phyloP scores from a whole-genome alignment of 2,797 vertebrate species.

The Hafferia zeledoni region DNA sequence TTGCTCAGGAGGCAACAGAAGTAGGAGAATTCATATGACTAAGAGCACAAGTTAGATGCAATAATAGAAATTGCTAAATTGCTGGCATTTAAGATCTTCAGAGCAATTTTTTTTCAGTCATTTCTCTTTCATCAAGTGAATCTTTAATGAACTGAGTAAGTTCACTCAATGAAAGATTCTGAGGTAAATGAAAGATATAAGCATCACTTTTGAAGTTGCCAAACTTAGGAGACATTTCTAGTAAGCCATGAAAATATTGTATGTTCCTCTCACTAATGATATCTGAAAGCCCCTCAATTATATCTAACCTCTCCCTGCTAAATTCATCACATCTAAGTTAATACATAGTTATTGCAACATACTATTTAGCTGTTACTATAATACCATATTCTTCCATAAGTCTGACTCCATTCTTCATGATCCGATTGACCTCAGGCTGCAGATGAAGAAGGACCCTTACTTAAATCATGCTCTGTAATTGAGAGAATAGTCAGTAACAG shows the following conservation, averaged over 20 bases:
- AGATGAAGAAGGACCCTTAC: not conserved
- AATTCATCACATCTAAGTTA: not conserved
- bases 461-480: not conserved
- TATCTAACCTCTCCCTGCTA: not conserved
- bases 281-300: not conserved
- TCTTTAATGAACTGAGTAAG: not conserved
- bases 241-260: not conserved
- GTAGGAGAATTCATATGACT: not conserved
- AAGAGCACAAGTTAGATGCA: not conserved
- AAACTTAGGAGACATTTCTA: not conserved
- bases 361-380: not conserved
- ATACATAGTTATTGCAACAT: not conserved
- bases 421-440: not conserved
- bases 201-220: not conserved
- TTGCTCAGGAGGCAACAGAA: not conserved
- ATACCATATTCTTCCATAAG: not conserved
- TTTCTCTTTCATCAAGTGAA: not conserved
- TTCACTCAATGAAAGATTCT: not conserved
- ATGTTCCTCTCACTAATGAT: not conserved
- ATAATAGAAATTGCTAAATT: not conserved
- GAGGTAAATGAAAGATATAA: not conserved
- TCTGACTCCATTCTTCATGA: fast-evolving
- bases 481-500: not conserved
- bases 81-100: not conserved
- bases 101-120: not conserved